phyloP scores from a whole-genome alignment of 2,113 vertebrate species.

The Tyto alba region DNA sequence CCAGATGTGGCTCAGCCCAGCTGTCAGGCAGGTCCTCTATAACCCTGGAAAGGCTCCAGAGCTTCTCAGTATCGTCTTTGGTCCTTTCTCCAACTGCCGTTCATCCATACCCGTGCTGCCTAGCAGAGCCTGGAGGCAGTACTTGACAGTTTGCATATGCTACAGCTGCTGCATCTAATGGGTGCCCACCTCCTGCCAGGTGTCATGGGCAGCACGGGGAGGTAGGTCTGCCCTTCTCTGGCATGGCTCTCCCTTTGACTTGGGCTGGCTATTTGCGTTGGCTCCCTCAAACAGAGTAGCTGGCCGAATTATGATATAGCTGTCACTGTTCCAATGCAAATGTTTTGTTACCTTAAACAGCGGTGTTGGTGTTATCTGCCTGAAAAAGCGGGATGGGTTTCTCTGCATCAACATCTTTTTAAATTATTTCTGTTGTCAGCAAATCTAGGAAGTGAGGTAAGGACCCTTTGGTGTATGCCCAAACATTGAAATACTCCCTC shows the following conservation, averaged over 20 bases:
- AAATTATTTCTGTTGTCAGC: background rate
- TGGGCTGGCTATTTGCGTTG: background rate
- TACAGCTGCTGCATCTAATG: background rate
- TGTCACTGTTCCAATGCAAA: background rate
- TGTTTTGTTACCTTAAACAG: background rate
- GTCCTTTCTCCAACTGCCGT: background rate
- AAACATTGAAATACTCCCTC: background rate
- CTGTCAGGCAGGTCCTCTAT: background rate
- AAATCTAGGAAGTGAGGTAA: background rate
- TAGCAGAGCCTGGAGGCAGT: background rate
- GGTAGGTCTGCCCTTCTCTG: background rate
- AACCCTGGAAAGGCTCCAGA: background rate
- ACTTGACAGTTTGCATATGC: background rate
- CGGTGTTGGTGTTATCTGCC: background rate
- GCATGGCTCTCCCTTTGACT: background rate
- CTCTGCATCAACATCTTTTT: background rate
- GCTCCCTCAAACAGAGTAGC: background rate
- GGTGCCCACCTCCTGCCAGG: background rate
- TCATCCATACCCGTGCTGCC: fast-evolving
- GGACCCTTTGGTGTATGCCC: background rate
- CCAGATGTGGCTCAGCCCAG: background rate
- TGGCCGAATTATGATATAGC: background rate
- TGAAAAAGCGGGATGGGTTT: background rate
- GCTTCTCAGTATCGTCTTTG: background rate
- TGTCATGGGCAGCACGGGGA: background rate